phyloP scores from a whole-genome alignment of 2,797 vertebrate genomes.

The Sebastes ruberrimus region DNA sequence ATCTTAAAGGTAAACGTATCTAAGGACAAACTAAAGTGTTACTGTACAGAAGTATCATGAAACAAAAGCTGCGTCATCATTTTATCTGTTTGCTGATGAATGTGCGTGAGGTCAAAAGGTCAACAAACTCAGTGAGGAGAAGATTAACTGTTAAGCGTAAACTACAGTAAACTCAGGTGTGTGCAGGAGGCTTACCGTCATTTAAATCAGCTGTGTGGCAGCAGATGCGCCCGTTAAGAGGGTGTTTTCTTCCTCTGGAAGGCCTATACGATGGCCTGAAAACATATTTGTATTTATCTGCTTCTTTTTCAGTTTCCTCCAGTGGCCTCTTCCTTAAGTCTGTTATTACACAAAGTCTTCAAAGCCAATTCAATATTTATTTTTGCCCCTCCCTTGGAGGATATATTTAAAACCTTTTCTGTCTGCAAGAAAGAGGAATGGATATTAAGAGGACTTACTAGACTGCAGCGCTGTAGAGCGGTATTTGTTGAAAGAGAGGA shows the following conservation, averaged over 20 bases:
- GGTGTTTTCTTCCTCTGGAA: too few species aligned
- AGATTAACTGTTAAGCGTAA: background rate
- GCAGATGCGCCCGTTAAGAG: background rate
- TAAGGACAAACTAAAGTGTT: background rate
- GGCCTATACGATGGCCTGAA: too few species aligned
- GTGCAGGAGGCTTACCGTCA: background rate
- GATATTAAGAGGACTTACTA: background rate
- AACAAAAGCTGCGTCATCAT: background rate
- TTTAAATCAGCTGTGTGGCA: too few species aligned
- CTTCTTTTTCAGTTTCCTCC: background rate
- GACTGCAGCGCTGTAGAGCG: background rate
- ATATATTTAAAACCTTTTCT: background rate
- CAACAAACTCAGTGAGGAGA: background rate
- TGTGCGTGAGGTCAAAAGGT: background rate
- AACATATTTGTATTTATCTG: too few species aligned
- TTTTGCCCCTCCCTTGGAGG: constrained; percentile 1
- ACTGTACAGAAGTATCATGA: background rate
- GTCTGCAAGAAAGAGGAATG: background rate
- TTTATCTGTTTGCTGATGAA: background rate
- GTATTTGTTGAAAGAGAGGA: background rate
- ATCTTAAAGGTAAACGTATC: background rate
- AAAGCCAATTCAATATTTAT: constrained; percentile 13
- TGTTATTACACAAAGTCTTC: background rate
- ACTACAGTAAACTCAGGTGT: background rate
- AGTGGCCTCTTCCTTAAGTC: background rate